Percentiles rank a stretch among this genome's conserved stretches.
These are phyloP conservation scores for Herpetotheres cachinnans DNA, from an alignment of 2,113 vertebrate species.

Conservation along the genomic window DNA sequence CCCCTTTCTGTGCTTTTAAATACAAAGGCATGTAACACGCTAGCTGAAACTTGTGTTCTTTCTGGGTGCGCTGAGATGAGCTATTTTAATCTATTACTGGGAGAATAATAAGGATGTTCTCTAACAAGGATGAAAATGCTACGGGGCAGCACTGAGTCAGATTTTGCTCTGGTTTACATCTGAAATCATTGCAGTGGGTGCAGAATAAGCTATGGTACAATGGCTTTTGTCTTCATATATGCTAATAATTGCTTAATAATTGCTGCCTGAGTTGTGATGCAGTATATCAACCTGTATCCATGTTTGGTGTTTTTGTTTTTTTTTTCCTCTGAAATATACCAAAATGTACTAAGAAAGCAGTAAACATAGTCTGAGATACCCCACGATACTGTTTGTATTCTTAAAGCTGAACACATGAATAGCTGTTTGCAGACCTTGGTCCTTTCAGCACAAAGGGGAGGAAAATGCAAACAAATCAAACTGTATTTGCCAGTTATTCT, in stretches of 20 bases:
- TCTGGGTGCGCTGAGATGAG: neutral
- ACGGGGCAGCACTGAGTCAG: neutral
- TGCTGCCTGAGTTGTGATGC: neutral
- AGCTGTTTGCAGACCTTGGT: neutral
- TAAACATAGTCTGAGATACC: neutral
- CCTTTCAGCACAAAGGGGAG: neutral
- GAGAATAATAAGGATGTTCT: neutral
- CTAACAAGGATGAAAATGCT: neutral
- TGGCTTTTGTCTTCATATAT: neutral
- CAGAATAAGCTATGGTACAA: neutral
- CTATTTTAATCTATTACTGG: neutral
- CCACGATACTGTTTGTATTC: neutral
- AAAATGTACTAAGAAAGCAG: neutral
- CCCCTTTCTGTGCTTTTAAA: neutral
- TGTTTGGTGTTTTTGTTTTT: rapidly evolving
- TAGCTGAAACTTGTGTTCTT: neutral
- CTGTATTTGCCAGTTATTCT: neutral
- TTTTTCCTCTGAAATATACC: neutral
- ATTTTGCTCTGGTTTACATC: neutral
- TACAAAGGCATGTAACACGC: neutral
- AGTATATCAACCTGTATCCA: neutral
- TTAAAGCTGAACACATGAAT: neutral
- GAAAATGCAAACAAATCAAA: neutral
- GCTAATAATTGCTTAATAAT: neutral
- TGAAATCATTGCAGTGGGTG: neutral